Base-by-base conservation (phyloP, 2,888 invertebrate genomes). In the Dasysyrphus albostriatus region DNA sequence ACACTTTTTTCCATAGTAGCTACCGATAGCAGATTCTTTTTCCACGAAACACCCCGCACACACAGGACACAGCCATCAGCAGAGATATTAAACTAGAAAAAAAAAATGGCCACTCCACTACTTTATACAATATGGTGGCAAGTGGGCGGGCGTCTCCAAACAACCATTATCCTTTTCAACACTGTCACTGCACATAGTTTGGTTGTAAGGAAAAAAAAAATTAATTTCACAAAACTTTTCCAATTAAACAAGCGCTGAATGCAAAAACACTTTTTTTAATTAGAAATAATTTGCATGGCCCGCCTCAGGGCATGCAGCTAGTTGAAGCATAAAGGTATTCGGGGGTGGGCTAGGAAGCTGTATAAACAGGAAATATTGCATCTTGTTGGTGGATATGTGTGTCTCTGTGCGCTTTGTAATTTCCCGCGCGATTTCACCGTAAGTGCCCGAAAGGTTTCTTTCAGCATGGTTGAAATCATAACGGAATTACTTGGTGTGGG, bases 181-280 rank as follows among this genome's bases (percentile, higher is more conserved):
- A 76, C 75, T 84, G 83, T 84, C 80, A 80, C 51, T 80, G 83
- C 75, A 75, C 44, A 80, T 72, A 76, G 80, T 80, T 24, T 75
- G 75, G 70, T 14, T 54, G 24, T 37, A 47, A 47, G 54, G 49
- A 75, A 24, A 24, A 70, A 70, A 54, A 79, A 75, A 75, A 69
- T 80, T 42, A 84, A 80, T 84, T 80, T 80, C 75, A 16, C 70
- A 75, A 80, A 84, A 84, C 75, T 84, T 84, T 84, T 84, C 80
- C 83, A 84, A 84, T 84, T 84, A 84, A 84, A 84, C 83, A 80
- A 80, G 83, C 78, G 69, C 80, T 84, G 80, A 80, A 84, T 84
- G 83, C 74, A 80, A 61, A 79, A 84, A 80, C 83, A 72, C 49
- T 74, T 75, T 75, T 82, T 84, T 84, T 84, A 84, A 84, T 84